These are phyloP conservation scores for Scolopax rusticola DNA, from an alignment of 2,797 vertebrate species.

Conservation along the genomic window DNA sequence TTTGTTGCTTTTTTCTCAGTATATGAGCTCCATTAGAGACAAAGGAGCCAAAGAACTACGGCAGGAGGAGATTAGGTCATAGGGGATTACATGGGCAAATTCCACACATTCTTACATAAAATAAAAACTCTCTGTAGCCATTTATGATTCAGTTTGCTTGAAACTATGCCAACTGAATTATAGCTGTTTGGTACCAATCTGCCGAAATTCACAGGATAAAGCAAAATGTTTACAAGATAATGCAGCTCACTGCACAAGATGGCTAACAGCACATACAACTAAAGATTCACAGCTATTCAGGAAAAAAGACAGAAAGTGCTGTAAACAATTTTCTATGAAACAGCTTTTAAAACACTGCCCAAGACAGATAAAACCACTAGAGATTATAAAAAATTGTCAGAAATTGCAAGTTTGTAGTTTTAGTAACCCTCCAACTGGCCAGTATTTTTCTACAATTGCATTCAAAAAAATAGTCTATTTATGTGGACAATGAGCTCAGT, in stretches of 20 bases:
- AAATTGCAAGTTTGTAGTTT: slow-evolving; percentile 28
- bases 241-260: slow-evolving; percentile 18
- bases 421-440: slow-evolving; percentile 1
- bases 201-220: slow-evolving; percentile 47
- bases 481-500: neutral
- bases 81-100: neutral
- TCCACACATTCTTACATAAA: neutral
- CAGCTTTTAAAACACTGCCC: slow-evolving; percentile 36
- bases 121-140: slow-evolving; percentile 4
- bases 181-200: slow-evolving; percentile 46
- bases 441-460: neutral
- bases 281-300: slow-evolving; percentile 41
- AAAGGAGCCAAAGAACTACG: neutral
- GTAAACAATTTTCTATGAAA: slow-evolving; percentile 36
- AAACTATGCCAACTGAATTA: slow-evolving; percentile 51
- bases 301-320: slow-evolving; percentile 1
- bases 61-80: neutral
- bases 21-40: neutral
- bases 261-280: slow-evolving; percentile 24
- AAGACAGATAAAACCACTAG: slow-evolving; percentile 7
- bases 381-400: slow-evolving; percentile 21
- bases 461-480: neutral
- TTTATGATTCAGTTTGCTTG: slow-evolving; percentile 35
- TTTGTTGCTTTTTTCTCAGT: neutral
- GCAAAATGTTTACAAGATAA: slow-evolving; percentile 60